Percentiles rank a stretch among this genome's conserved stretches.
Conservation (phyloP, 2,888 invertebrate genomes). For the Lamellibrachia columna region DNA sequence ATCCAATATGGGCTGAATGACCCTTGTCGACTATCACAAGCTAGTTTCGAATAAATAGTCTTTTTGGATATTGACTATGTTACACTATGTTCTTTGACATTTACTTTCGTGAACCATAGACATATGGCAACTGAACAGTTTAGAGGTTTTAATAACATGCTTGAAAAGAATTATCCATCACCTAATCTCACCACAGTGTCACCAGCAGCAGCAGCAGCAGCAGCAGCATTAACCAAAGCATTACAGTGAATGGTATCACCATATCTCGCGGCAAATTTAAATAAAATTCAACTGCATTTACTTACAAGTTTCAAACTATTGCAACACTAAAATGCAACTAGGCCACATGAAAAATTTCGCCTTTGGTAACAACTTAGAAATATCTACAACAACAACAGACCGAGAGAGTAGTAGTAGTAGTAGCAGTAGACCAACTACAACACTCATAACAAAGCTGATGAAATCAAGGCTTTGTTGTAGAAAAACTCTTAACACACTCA, state of each 20-base stretch:
- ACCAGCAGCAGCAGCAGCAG: not conserved
- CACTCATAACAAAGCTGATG: not conserved
- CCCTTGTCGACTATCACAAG: slow-evolving; percentile 5
- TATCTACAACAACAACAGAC: not conserved
- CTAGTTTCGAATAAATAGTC: not conserved
- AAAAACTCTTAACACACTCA: not conserved
- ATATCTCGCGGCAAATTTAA: not conserved
- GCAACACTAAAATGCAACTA: not conserved
- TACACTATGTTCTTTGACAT: not conserved
- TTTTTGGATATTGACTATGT: not conserved
- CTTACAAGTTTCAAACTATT: not conserved
- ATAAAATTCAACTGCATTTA: not conserved
- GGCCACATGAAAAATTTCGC: not conserved
- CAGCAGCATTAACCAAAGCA: not conserved
- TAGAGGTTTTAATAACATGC: not conserved
- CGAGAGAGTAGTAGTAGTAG: not conserved
- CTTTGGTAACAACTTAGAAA: not conserved
- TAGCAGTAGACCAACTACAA: not conserved
- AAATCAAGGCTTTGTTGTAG: not conserved
- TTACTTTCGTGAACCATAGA: not conserved
- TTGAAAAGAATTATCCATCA: not conserved
- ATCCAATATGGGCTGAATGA: not conserved
- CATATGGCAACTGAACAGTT: not conserved
- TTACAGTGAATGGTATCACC: not conserved
- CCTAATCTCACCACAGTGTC: not conserved